Evolutionary conservation across 2,797 vertebrate genomes (phyloP).

Genomic region (Adrianichthys oophorus): DNA sequence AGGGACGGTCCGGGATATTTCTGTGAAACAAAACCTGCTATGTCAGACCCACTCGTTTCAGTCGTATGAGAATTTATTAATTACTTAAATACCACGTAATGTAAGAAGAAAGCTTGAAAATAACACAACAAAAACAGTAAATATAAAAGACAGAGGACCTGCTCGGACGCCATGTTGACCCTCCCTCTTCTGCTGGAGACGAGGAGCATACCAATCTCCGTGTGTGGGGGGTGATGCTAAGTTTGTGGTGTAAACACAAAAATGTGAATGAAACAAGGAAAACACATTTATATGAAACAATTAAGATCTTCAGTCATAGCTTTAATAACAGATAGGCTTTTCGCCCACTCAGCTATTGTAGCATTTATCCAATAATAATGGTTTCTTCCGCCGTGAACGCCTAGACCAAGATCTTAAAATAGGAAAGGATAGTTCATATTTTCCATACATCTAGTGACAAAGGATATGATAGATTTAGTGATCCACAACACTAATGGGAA

Average conservation of each 20-base stretch:
- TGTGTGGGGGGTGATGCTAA: not conserved
- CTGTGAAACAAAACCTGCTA: no score
- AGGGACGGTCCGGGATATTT: no score
- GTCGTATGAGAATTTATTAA: no score
- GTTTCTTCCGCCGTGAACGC: constrained; percentile 49
- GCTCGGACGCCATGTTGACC: constrained; percentile 84
- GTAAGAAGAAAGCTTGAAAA: fast-evolving
- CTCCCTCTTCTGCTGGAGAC: constrained; percentile 64
- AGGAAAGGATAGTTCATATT: constrained; percentile 61
- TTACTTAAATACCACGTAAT: fast-evolving
- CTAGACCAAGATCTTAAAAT: constrained; percentile 58
- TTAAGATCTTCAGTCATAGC: no score
- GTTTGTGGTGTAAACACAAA: not conserved
- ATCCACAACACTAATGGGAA: no score
- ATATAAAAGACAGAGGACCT: constrained; percentile 75
- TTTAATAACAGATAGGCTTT: no score
- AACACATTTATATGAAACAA: no score
- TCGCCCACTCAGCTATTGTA: no score
- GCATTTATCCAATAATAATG: constrained; percentile 22
- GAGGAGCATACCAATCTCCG: constrained; percentile 56
- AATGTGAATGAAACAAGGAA: no score
- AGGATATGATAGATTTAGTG: no score
- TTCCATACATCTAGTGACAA: constrained; percentile 30
- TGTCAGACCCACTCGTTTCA: no score
- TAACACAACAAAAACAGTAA: constrained; percentile 34